Percentiles rank a stretch among this genome's conserved stretches.
Evolutionary conservation across 2,888 invertebrate genomes (phyloP).

Genomic region (Rhogogaster chlorosoma): DNA sequence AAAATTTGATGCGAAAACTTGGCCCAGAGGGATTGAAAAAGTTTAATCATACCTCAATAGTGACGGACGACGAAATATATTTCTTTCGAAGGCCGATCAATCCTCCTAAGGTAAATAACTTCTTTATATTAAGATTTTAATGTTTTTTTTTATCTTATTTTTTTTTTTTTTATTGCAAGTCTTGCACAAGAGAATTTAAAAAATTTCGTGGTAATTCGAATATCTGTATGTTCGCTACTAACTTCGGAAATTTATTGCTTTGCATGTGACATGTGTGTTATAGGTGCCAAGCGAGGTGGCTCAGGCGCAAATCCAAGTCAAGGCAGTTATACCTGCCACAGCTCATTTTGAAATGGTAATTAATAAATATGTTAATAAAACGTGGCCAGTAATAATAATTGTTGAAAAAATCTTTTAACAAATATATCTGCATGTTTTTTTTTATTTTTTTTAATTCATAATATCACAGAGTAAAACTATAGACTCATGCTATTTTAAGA

Average conservation of each 20-base stretch:
- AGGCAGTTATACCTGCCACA: slow-evolving; percentile 72
- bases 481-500: slow-evolving; percentile 28
- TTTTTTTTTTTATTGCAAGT: slow-evolving; percentile 34
- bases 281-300: slow-evolving; percentile 76
- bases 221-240: slow-evolving; percentile 58
- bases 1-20: slow-evolving; percentile 87
- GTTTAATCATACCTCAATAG: slow-evolving; percentile 89
- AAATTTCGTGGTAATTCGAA: slow-evolving; percentile 12
- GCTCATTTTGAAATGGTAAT: slow-evolving; percentile 76
- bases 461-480: slow-evolving; percentile 23
- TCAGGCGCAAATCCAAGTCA: slow-evolving; percentile 74
- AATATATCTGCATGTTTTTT: slow-evolving; percentile 16
- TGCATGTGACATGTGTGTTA: slow-evolving; percentile 66
- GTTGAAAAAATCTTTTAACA: not conserved
- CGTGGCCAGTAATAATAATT: slow-evolving; percentile 24
- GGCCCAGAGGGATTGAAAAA: slow-evolving; percentile 87
- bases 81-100: slow-evolving; percentile 87
- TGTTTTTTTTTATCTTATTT: slow-evolving; percentile 42
- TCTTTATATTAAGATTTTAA: slow-evolving; percentile 44
- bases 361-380: slow-evolving; percentile 57
- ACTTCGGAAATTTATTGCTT: slow-evolving; percentile 56
- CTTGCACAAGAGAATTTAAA: slow-evolving; percentile 11
- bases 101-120: slow-evolving; percentile 80
- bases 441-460: no score
- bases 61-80: slow-evolving; percentile 96